Evolutionary conservation across 2,888 invertebrate genomes (phyloP), one percentile per base, ranked within the genome.

Genomic region (Maniola hyperantus): DNA sequence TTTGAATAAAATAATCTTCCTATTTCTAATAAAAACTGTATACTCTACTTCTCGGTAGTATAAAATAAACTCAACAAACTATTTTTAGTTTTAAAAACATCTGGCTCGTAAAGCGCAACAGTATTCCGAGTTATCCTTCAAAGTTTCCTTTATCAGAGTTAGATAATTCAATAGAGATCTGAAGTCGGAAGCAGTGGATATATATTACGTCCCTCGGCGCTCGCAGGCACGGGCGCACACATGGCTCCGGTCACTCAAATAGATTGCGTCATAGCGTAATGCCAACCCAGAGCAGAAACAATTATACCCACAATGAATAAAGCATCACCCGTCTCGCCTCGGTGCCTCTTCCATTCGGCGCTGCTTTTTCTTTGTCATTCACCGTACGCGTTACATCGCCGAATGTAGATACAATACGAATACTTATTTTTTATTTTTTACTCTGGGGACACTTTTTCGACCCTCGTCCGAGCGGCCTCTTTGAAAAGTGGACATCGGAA

Each of bases 401-500:
- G 83, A 85, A 80, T 82, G 83, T 84, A 86, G 85, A 86, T 87
- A 89, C 89, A 88, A 87, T 90, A 89, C 74, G 73, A 87, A 88
- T 86, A 84, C 77, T 77, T 91, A 84, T 89, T 91, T 90, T 91
- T 89, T 88, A 85, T 91, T 90, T 89, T 89, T 91, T 85, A 85
- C 92, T 91, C 92, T 83, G 80, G 92, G 92, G 92, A 92, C 92
- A 90, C 89, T 91, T 92, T 91, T 89, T 89, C 90, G 90, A 92
- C 92, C 91, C 92, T 92, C 91, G 92, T 92, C 92, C 92, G 87
- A 88, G 89, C 92, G 89, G 91, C 87, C 91, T 91, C 91, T 91
- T 91, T 91, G 92, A 91, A 89, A 91, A 91, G 91, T 91, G 92
- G 92, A 92, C 91, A 91, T 91, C 91, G 91, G 92, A 91, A 91